Conservation (phyloP, 2,888 invertebrate genomes). For the Lasioglossum oenotherae region DNA sequence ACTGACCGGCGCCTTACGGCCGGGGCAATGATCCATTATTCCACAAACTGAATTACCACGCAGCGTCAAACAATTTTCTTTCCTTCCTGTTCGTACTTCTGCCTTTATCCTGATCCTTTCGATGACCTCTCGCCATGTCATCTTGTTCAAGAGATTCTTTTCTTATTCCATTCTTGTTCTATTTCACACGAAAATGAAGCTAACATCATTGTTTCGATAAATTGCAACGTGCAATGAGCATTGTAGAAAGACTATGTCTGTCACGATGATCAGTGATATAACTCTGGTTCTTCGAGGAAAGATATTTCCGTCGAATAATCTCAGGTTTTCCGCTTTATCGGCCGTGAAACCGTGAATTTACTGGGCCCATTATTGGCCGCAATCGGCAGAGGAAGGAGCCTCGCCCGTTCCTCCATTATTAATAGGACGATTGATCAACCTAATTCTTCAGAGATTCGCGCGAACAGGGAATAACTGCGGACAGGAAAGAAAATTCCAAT, state of each 20-base stretch:
- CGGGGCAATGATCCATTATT: constrained; percentile 77
- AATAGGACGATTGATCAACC: constrained; percentile 52
- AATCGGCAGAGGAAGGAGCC: constrained; percentile 34
- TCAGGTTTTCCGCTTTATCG: not conserved
- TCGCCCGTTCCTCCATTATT: constrained; percentile 43
- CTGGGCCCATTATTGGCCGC: constrained; percentile 44
- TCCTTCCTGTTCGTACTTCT: constrained; percentile 13
- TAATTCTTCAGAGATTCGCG: constrained; percentile 65
- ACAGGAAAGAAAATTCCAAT: constrained; percentile 76
- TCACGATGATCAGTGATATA: not conserved
- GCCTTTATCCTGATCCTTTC: not conserved
- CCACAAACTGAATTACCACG: constrained; percentile 76
- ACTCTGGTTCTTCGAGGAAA: not conserved
- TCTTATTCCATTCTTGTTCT: not conserved
- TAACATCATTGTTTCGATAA: not conserved
- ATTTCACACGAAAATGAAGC: not conserved
- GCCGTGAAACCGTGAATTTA: constrained; percentile 24
- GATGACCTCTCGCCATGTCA: not conserved
- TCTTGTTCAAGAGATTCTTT: not conserved
- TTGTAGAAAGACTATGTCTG: not conserved
- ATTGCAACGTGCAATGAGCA: not conserved
- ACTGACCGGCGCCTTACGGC: constrained; percentile 78
- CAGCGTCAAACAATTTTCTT: constrained; percentile 69
- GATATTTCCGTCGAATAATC: constrained; percentile 1
- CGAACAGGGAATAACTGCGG: constrained; percentile 65